A percentile compares a stretch with the other conserved stretches of the same genome.
Evolutionary conservation across 2,113 vertebrate genomes (phyloP).

Genomic region (Pachyramphus minor): DNA sequence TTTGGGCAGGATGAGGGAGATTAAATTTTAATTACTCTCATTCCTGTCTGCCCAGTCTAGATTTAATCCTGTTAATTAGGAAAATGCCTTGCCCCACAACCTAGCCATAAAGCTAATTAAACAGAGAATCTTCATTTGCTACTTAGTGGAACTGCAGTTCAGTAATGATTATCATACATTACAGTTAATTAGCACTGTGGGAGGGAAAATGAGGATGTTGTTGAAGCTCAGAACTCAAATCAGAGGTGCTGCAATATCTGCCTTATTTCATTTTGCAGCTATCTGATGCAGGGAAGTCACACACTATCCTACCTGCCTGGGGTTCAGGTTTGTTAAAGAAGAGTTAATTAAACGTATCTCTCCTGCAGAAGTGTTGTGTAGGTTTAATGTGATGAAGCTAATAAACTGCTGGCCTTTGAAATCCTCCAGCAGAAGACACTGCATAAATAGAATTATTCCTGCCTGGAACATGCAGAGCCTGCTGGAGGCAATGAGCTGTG

Average conservation of each 20-base stretch:
- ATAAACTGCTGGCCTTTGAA: conserved; percentile 8
- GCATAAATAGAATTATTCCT: not conserved
- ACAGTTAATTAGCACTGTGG: conserved; percentile 36
- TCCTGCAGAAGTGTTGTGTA: not conserved
- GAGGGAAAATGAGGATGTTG: conserved; percentile 15
- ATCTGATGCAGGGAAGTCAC: not conserved
- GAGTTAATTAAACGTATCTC: conserved; percentile 5
- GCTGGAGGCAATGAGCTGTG: not conserved
- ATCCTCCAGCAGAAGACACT: not conserved
- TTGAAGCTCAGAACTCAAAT: conserved; percentile 11
- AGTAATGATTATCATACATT: conserved; percentile 33
- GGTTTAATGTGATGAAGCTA: not conserved
- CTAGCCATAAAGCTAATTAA: conserved; percentile 32
- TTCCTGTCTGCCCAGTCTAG: conserved; percentile 37
- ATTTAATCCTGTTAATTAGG: conserved; percentile 54
- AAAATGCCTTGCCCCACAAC: conserved; percentile 27
- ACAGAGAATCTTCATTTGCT: conserved; percentile 25
- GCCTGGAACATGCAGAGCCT: not conserved
- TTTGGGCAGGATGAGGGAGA: conserved; percentile 36
- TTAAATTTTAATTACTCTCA: conserved; percentile 47
- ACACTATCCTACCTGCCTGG: not conserved
- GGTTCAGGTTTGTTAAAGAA: not conserved
- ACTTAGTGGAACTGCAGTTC: conserved; percentile 23
- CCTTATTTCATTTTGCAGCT: not conserved
- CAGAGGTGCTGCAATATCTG: not conserved